Conservation (phyloP, 2,113 vertebrate species). For the Muscicapa adusta region DNA sequence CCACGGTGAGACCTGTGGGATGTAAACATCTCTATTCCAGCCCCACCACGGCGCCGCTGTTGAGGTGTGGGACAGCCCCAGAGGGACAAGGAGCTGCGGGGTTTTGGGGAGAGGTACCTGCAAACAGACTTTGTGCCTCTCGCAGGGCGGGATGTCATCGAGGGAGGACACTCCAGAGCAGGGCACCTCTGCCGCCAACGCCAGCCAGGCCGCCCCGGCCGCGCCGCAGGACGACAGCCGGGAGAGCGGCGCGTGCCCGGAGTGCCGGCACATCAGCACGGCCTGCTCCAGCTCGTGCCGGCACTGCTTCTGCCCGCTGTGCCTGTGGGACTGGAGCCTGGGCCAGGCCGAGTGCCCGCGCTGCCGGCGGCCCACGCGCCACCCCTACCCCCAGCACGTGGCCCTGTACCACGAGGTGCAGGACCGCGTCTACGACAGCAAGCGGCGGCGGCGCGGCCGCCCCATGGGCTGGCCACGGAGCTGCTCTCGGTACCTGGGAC, state of each 20-base stretch:
- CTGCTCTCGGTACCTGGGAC: fast-evolving
- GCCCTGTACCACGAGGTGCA: not conserved
- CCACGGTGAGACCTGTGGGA: fast-evolving
- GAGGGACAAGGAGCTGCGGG: fast-evolving
- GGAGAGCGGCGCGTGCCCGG: fast-evolving
- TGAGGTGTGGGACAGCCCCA: fast-evolving
- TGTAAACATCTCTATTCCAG: not conserved
- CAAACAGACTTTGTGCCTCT: not conserved
- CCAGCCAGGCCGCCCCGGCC: not conserved
- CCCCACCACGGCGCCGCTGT: not conserved
- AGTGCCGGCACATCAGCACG: not conserved
- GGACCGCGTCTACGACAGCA: not conserved
- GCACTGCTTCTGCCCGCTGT: not conserved
- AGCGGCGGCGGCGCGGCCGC: not conserved
- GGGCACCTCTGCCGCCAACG: not conserved
- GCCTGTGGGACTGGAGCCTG: not conserved
- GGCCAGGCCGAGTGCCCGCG: fast-evolving
- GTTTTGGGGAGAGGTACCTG: not conserved
- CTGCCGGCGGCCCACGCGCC: not conserved
- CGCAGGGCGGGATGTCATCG: not conserved
- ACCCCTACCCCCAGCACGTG: not conserved
- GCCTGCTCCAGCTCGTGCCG: not conserved
- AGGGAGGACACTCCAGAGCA: not conserved
- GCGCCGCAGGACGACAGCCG: fast-evolving
- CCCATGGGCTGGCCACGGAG: not conserved